Percentiles rank a stretch among this genome's conserved stretches.
phyloP scores from a whole-genome alignment of 2,888 invertebrate genomes.

The Molorchus minor region DNA sequence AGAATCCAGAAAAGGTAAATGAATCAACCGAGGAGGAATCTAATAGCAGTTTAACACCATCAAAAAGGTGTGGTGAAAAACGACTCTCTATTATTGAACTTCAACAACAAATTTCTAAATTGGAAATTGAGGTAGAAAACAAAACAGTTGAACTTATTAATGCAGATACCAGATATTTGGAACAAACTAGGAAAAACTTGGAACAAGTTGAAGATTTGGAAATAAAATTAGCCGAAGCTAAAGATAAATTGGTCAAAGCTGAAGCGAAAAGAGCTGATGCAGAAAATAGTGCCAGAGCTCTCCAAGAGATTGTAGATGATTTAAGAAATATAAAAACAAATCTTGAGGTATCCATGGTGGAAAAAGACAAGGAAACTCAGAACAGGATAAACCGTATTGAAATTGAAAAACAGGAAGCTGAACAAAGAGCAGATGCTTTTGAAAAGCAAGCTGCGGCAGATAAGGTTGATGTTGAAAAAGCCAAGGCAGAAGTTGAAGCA shows the following conservation, averaged over 20 bases:
- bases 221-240: slow-evolving; percentile 50
- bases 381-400: slow-evolving; percentile 54
- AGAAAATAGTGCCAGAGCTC: slow-evolving; percentile 48
- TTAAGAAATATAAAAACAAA: slow-evolving; percentile 42
- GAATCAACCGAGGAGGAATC: slow-evolving; percentile 57
- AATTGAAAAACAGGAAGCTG: slow-evolving; percentile 50
- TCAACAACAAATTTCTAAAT: slow-evolving; percentile 59
- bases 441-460: slow-evolving; percentile 39
- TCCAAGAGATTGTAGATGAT: slow-evolving; percentile 48
- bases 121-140: slow-evolving; percentile 62
- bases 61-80: slow-evolving; percentile 26
- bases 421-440: slow-evolving; percentile 31
- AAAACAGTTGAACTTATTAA: slow-evolving; percentile 33
- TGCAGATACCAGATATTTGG: slow-evolving; percentile 20
- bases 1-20: slow-evolving; percentile 47
- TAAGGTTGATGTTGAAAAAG: slow-evolving; percentile 46
- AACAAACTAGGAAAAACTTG: background rate
- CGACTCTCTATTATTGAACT: slow-evolving; percentile 51
- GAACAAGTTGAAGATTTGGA: slow-evolving; percentile 61
- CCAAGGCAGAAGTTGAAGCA: slow-evolving; percentile 45
- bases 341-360: slow-evolving; percentile 46
- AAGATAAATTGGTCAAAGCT: slow-evolving; percentile 41
- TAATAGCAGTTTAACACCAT: slow-evolving; percentile 26
- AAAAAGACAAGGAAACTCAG: slow-evolving; percentile 54
- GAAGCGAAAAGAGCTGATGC: slow-evolving; percentile 44